These are phyloP conservation scores for Athene noctua DNA, from an alignment of 2,113 vertebrate species.

Conservation along the genomic window DNA sequence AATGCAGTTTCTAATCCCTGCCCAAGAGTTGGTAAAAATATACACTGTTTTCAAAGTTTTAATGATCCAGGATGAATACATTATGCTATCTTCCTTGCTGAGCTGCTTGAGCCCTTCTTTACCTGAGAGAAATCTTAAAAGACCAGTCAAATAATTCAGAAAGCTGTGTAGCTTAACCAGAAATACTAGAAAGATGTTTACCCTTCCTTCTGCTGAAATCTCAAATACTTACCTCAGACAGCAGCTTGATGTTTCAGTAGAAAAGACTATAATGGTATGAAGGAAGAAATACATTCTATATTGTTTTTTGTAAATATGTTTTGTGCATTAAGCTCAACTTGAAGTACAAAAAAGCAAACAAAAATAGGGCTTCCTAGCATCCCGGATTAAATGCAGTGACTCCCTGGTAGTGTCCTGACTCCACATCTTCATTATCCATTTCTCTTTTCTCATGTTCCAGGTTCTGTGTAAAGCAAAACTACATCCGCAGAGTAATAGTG, in stretches of 20 bases:
- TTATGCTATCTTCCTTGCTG: neutral
- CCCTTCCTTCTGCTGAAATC: neutral
- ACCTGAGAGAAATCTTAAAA: neutral
- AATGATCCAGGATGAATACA: conserved; percentile 20
- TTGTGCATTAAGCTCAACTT: neutral
- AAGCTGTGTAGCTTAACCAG: neutral
- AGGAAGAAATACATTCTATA: neutral
- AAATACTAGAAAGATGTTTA: neutral
- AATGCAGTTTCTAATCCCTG: conserved; percentile 39
- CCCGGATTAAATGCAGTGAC: neutral
- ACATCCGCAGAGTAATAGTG: neutral
- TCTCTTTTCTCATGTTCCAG: neutral
- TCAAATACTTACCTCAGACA: neutral
- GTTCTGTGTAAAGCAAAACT: neutral
- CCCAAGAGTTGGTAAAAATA: conserved; percentile 9
- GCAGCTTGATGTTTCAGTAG: neutral
- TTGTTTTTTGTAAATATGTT: neutral
- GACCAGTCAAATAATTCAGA: neutral
- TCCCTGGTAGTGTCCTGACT: neutral
- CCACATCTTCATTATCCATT: neutral
- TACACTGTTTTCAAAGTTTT: neutral
- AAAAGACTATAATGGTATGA: neutral
- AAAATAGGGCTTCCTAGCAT: neutral
- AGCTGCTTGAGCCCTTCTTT: neutral
- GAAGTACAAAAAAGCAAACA: neutral